phyloP scores from a whole-genome alignment of 2,797 vertebrate species.

The Acanthurus leucopareius region DNA sequence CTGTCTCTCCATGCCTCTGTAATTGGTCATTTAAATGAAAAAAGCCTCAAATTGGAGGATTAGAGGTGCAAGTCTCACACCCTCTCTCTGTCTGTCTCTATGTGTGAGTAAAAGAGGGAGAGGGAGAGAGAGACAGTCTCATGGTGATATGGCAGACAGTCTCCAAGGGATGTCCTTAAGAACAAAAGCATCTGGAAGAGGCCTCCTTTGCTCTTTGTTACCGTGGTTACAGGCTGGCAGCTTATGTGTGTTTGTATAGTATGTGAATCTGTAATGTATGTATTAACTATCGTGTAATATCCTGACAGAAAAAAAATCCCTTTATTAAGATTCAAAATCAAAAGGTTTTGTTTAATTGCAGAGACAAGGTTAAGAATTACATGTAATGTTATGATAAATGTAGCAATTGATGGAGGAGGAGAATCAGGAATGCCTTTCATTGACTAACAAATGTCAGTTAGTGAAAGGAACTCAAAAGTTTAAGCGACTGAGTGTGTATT shows the following conservation, averaged over 20 bases:
- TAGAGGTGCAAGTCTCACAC: slow-evolving; percentile 48
- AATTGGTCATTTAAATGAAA: slow-evolving; percentile 84
- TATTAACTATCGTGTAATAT: slow-evolving; percentile 36
- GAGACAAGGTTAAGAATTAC: slow-evolving; percentile 8
- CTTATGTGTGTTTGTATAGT: slow-evolving; percentile 62
- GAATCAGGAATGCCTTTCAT: slow-evolving; percentile 8
- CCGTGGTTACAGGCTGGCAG: slow-evolving; percentile 78
- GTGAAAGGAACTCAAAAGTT: slow-evolving; percentile 40
- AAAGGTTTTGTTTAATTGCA: background rate
- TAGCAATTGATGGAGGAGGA: background rate
- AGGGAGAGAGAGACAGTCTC: slow-evolving; percentile 35
- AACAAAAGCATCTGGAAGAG: slow-evolving; percentile 82
- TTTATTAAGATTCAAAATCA: background rate
- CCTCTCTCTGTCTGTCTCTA: slow-evolving; percentile 18
- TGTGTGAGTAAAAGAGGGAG: slow-evolving; percentile 10
- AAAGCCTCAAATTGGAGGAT: slow-evolving; percentile 76
- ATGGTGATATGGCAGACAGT: slow-evolving; percentile 78
- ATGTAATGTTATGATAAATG: slow-evolving; percentile 5
- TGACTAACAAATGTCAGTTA: slow-evolving; percentile 18
- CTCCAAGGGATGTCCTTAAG: slow-evolving; percentile 81
- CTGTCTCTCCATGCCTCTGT: slow-evolving; percentile 58
- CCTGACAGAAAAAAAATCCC: background rate
- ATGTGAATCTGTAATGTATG: slow-evolving; percentile 46
- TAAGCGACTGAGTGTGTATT: slow-evolving; percentile 27
- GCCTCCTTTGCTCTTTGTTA: slow-evolving; percentile 77